Percentiles rank a stretch among this genome's conserved stretches.
These are phyloP conservation scores for Agrotis clavis DNA, from an alignment of 2,888 invertebrate species.

Conservation along the genomic window DNA sequence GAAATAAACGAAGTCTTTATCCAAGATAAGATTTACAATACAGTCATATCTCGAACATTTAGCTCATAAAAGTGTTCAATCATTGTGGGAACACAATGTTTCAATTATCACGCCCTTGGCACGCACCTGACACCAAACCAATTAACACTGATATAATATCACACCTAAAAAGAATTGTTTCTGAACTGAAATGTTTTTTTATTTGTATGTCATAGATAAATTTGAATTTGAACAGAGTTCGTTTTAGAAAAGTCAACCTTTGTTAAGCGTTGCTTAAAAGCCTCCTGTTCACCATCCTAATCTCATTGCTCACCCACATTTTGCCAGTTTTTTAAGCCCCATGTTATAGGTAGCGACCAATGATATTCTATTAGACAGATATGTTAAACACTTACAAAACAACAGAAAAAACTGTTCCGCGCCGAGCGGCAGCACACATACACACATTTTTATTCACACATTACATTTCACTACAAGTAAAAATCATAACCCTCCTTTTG, in stretches of 20 bases:
- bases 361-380: too few relatives aligned
- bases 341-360: too few relatives aligned
- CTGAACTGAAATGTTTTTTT: not conserved
- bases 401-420: too few relatives aligned
- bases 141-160: conserved; percentile 33
- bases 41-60: not conserved
- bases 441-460: too few relatives aligned
- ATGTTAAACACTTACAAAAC: too few relatives aligned
- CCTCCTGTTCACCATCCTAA: too few relatives aligned
- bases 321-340: too few relatives aligned
- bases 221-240: not conserved
- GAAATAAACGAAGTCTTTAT: not conserved
- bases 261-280: not conserved
- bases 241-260: not conserved
- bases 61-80: conserved; percentile 1
- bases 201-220: not conserved
- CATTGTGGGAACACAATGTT: conserved; percentile 3
- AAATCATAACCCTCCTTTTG: too few relatives aligned
- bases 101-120: conserved; percentile 1
- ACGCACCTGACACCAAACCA: not conserved
- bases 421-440: too few relatives aligned
- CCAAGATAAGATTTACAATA: conserved; percentile 11
- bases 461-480: too few relatives aligned
- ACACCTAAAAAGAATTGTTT: not conserved
- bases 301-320: too few relatives aligned